phyloP scores from a whole-genome alignment of 1,140 invertebrate species.

The Belonocnema kinseyi region DNA sequence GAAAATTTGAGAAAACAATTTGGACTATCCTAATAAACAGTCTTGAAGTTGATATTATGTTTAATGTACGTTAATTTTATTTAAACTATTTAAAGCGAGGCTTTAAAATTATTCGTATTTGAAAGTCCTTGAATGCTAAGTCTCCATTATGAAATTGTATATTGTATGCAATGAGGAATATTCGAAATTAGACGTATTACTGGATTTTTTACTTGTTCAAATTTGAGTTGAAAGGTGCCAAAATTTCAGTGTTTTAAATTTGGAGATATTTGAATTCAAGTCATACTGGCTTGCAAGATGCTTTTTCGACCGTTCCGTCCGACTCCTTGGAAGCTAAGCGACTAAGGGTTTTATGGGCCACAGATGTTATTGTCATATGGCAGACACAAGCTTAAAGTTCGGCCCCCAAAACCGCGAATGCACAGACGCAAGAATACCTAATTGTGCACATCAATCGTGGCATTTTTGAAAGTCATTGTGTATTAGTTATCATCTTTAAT shows the following conservation, averaged over 20 bases:
- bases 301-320: slow-evolving; percentile 10
- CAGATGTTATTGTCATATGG: slow-evolving; percentile 72
- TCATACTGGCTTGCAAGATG: slow-evolving; percentile 61
- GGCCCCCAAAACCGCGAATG: slow-evolving; percentile 55
- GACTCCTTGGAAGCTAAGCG: slow-evolving; percentile 34
- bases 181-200: too few relatives aligned
- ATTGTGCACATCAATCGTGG: slow-evolving; percentile 31
- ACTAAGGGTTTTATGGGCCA: slow-evolving; percentile 52
- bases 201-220: not conserved
- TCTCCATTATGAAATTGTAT: too few relatives aligned
- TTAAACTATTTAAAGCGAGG: too few relatives aligned
- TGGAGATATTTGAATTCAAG: slow-evolving; percentile 52
- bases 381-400: slow-evolving; percentile 58
- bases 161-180: too few relatives aligned
- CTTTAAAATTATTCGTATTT: too few relatives aligned
- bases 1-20: too few relatives aligned
- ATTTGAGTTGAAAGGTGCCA: slow-evolving; percentile 4
- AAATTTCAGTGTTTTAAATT: slow-evolving; percentile 47
- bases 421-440: slow-evolving; percentile 49
- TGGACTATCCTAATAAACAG: too few relatives aligned
- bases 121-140: too few relatives aligned
- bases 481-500: not conserved
- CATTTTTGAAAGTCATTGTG: slow-evolving; percentile 14
- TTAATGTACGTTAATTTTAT: too few relatives aligned
- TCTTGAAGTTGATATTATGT: too few relatives aligned